Evolutionary conservation across 1,140 invertebrate species (phyloP), one percentile per base, ranked within the genome.

Genomic region (Ceratosolen solmsi): DNA sequence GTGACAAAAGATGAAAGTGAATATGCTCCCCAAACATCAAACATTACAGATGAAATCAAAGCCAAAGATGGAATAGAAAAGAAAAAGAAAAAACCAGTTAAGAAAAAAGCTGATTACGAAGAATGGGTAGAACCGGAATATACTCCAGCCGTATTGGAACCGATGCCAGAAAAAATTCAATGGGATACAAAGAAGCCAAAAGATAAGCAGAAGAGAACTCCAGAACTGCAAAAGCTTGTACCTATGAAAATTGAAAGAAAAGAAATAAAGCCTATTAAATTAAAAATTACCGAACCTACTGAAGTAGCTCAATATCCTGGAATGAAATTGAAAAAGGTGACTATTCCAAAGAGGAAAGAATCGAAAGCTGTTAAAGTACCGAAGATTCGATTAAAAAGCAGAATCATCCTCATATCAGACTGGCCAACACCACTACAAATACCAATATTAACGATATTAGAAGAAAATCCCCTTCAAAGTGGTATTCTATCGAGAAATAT

Each of bases 401-500:
- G 93, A 74, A 93, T 95, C 20, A 92, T 87, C 71, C 92, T 92
- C 82, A 87, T 94, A 15, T 90, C 88, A 54, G 93, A 94, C 81
- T 95, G 94, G 91, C 94, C 94, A n/a, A 91, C 94, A 79, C 84
- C 90, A 83, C 86, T 93, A 82, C 86, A 92, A 54, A 91, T 90
- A 80, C 92, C 93, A 2, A 77, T 88, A 33, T 90, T 94, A 25
- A 92, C 90, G n/a, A 86, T 87, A 65, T 79, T 94, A 2, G 92
- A 93, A 85, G 92, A 93, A 85, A 92, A 93, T 85, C 89, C 90
- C 82, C 91, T 92, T 33, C 92, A 95, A 89, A 91, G 92, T 86
- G 95, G 95, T 38, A 92, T 94, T 81, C 84, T 96, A 27, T 95
- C 94, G 0, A 91, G 95, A 89, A 96, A 95, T 89, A 90, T 94